These are phyloP conservation scores for Cassiopea andromeda DNA, from an alignment of 30 jellyfish, hydroid and myxozoan genomes.

Conservation along the genomic window DNA sequence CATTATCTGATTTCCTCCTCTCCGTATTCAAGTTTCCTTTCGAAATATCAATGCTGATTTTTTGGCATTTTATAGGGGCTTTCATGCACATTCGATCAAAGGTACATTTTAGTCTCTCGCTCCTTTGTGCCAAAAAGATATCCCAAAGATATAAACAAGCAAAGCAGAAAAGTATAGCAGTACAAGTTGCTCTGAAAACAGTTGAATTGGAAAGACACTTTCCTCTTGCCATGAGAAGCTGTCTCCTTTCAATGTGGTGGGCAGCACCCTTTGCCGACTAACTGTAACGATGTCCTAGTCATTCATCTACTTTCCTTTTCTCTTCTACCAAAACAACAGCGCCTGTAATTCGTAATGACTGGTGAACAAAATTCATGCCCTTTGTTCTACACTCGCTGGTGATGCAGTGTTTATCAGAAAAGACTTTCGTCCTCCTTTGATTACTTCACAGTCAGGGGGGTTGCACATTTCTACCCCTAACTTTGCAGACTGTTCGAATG, in stretches of 20 bases:
- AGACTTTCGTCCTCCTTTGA: constrained; percentile 37
- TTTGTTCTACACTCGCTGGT: constrained; percentile 32
- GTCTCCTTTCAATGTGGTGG: background rate
- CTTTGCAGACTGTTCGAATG: background rate
- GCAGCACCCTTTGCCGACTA: background rate
- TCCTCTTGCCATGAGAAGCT: background rate
- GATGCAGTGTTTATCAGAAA: constrained; percentile 43
- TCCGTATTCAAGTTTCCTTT: too few relatives aligned
- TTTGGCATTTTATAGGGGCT: background rate
- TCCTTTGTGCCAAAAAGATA: background rate
- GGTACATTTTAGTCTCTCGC: background rate
- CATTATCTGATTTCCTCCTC: background rate
- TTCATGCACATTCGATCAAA: background rate
- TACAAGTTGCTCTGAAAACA: background rate
- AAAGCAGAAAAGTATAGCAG: background rate
- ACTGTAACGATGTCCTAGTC: background rate
- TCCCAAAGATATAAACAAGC: constrained; percentile 4
- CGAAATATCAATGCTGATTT: too few relatives aligned
- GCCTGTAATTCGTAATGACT: background rate
- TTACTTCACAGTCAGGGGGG: constrained; percentile 70
- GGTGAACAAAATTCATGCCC: constrained; percentile 7
- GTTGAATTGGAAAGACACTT: background rate
- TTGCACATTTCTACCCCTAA: background rate
- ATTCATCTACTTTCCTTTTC: background rate
- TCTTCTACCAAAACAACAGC: background rate